phyloP scores from a whole-genome alignment of 2,113 vertebrate species.

The Antechinus flavipes region DNA sequence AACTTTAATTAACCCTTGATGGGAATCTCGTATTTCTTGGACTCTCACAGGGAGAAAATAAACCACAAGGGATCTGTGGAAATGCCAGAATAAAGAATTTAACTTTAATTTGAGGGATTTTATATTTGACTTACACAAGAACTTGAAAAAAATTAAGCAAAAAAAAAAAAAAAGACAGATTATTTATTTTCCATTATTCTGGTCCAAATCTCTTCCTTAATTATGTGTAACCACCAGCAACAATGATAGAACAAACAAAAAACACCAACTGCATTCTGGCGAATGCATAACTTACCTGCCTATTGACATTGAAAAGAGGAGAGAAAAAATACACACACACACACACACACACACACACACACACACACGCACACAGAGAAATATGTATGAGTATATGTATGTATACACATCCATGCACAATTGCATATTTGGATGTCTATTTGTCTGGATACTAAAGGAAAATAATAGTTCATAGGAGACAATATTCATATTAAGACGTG shows the following conservation, averaged over 20 bases:
- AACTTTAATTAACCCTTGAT: not conserved
- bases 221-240: not conserved
- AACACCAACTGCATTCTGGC: not conserved
- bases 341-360: no score
- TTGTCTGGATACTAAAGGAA: not conserved
- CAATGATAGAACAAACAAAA: not conserved
- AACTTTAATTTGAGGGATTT: not conserved
- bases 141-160: not conserved
- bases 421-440: not conserved
- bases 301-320: not conserved
- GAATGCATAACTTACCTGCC: not conserved
- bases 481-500: not conserved
- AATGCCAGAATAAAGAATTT: not conserved
- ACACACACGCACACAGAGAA: no score
- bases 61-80: not conserved
- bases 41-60: not conserved
- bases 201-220: not conserved
- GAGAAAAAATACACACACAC: not conserved
- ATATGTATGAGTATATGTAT: no score
- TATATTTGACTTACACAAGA: not conserved
- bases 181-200: not conserved
- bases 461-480: not conserved
- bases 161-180: not conserved
- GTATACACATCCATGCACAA: not conserved
- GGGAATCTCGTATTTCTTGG: not conserved